phyloP scores from a whole-genome alignment of 2,888 invertebrate genomes.

The Branchinecta sandiegonensis region DNA sequence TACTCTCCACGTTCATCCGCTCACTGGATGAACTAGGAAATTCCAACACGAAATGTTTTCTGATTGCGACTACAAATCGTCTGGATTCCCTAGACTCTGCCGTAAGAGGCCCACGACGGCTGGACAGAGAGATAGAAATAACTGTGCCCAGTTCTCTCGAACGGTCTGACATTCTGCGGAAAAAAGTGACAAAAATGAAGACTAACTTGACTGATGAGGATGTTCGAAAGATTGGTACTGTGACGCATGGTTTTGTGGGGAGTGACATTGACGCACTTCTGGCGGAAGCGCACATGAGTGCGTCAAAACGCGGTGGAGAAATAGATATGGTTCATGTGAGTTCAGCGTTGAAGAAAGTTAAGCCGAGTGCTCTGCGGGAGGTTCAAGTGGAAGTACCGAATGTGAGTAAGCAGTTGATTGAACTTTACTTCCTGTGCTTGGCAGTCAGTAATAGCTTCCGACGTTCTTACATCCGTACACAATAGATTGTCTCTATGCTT shows the following conservation, averaged over 20 bases:
- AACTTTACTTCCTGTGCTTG: no score
- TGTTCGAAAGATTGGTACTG: slow-evolving; percentile 46
- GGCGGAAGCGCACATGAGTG: slow-evolving; percentile 52
- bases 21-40: slow-evolving; percentile 47
- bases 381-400: slow-evolving; percentile 64
- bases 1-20: slow-evolving; percentile 49
- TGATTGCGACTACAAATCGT: slow-evolving; percentile 58
- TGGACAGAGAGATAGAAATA: slow-evolving; percentile 68
- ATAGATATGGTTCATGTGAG: slow-evolving; percentile 29
- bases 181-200: slow-evolving; percentile 44
- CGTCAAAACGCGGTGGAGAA: slow-evolving; percentile 35
- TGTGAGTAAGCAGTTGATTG: slow-evolving; percentile 8
- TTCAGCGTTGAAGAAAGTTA: slow-evolving; percentile 37
- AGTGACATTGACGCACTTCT: slow-evolving; percentile 67
- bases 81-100: slow-evolving; percentile 58
- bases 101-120: slow-evolving; percentile 55
- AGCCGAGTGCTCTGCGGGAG: slow-evolving; percentile 83
- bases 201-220: slow-evolving; percentile 44
- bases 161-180: slow-evolving; percentile 52
- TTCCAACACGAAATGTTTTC: slow-evolving; percentile 23
- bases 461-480: no score
- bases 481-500: no score
- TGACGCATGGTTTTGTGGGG: slow-evolving; percentile 79
- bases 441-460: no score
- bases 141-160: slow-evolving; percentile 52